Conservation (phyloP, 2,888 invertebrate species). For the Chrysina gloriosa region DNA sequence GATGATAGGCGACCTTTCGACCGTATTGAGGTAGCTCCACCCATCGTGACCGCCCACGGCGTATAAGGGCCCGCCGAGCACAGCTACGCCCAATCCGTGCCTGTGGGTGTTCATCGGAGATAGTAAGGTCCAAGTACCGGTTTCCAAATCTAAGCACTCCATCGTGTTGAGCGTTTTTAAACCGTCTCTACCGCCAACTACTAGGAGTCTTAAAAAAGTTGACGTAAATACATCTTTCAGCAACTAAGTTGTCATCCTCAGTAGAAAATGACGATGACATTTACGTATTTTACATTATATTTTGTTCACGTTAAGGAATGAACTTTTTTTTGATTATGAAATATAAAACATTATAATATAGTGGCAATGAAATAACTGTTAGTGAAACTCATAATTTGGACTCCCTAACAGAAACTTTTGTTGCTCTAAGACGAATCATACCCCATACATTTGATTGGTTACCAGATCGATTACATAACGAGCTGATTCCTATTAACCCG, state of each 20-base stretch:
- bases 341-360: too few relatives aligned
- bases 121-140: constrained; percentile 82
- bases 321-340: too few relatives aligned
- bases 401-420: too few relatives aligned
- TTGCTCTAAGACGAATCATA: too few relatives aligned
- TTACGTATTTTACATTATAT: too few relatives aligned
- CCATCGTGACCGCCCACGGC: constrained; percentile 97
- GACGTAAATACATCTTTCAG: neutral
- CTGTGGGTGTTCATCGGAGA: constrained; percentile 92
- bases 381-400: too few relatives aligned
- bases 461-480: too few relatives aligned
- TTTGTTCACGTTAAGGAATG: too few relatives aligned
- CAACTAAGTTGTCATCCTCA: neutral
- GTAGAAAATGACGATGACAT: too few relatives aligned
- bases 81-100: constrained; percentile 83
- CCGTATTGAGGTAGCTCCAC: constrained; percentile 94
- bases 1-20: constrained; percentile 73
- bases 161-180: constrained; percentile 94
- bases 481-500: too few relatives aligned
- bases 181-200: constrained; percentile 93
- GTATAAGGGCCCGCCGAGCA: constrained; percentile 86
- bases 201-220: constrained; percentile 69
- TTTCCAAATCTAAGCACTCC: constrained; percentile 88
- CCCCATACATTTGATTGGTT: too few relatives aligned
- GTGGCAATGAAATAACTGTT: too few relatives aligned